Evolutionary conservation across 2,113 vertebrate genomes (phyloP), one percentile per base, ranked within the genome.

Genomic region (Amphiprion percula): DNA sequence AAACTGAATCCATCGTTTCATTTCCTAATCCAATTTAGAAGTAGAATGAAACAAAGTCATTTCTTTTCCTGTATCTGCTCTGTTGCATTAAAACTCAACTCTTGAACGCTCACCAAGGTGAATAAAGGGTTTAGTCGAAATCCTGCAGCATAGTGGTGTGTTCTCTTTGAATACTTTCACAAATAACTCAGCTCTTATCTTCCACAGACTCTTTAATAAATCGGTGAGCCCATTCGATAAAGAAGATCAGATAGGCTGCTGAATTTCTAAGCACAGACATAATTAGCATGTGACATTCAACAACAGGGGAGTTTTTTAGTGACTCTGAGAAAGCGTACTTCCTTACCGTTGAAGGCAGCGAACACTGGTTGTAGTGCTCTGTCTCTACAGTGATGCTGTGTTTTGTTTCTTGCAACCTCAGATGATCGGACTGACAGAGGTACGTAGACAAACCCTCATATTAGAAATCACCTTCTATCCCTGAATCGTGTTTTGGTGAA

Each of bases 361-460:
- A 30, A 28, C 46, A 44, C 12, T 15, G 41, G 12, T 44, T 15
- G 41, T 44, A 12, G 14, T 44, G 15, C 3, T 44, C 49, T 12
- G 16, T 10, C 16, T 65, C 17, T 59, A 52, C 72, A 82, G 54
- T 91, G 66, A 90, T 71, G 4, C 52, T 74, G 24, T 93, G 76
- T 92, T 70, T 94, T 93, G 93, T 91, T 94, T 91, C 94, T 96
- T 94, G 93, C 84, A 87, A 93, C 96, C 83, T 39, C 93, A 99
- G 97, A 96, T 88, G 97, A 97, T 89, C 96, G 95, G 68, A 91
- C 95, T 89, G 96, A 97, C 54, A 95, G 94, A 98, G 97, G 97
- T 98, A 96, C 68, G 96, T 94, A 61, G 17, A 63, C 33, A 26
- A 65, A 66, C 53, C 41, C 30, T 78, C 46, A 7, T 44, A 33